phyloP scores from a whole-genome alignment of 1,140 invertebrate species.

The Saccostrea cuccullata region DNA sequence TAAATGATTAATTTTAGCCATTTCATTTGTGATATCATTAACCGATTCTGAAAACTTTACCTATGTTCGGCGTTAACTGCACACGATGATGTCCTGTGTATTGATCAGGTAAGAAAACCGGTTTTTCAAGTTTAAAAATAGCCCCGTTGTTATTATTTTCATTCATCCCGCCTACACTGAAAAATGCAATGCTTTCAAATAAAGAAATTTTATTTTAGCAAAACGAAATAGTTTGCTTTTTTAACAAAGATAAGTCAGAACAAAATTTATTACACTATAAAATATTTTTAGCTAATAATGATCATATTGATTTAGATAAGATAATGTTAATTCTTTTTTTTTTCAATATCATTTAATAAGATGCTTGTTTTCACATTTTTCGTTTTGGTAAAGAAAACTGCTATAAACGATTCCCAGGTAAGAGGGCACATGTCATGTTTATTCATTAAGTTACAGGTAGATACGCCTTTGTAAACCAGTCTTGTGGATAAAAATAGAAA shows the following conservation, averaged over 20 bases:
- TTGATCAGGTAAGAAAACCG: slow-evolving; percentile 44
- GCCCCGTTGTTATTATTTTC: slow-evolving; percentile 33
- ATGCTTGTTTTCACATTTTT: neutral
- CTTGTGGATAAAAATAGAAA: slow-evolving; percentile 35
- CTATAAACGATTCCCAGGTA: neutral
- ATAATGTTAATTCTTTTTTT: neutral
- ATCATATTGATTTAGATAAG: neutral
- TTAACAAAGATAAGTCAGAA: neutral
- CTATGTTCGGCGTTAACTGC: neutral
- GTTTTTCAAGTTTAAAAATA: slow-evolving; percentile 52
- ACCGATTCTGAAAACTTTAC: no score
- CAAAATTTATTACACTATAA: neutral
- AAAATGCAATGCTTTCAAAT: neutral
- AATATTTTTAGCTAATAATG: neutral
- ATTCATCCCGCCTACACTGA: neutral
- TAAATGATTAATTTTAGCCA: no score
- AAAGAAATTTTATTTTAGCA: neutral
- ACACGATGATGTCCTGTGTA: slow-evolving; percentile 10
- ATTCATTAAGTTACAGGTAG: slow-evolving; percentile 21
- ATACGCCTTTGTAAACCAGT: slow-evolving; percentile 44
- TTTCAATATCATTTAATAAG: neutral
- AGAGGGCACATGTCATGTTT: slow-evolving; percentile 22
- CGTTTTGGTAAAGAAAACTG: neutral
- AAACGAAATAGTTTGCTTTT: neutral
- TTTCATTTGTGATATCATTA: no score